Evolutionary conservation across 2,888 invertebrate genomes (phyloP).

Genomic region (Ophion costatus): DNA sequence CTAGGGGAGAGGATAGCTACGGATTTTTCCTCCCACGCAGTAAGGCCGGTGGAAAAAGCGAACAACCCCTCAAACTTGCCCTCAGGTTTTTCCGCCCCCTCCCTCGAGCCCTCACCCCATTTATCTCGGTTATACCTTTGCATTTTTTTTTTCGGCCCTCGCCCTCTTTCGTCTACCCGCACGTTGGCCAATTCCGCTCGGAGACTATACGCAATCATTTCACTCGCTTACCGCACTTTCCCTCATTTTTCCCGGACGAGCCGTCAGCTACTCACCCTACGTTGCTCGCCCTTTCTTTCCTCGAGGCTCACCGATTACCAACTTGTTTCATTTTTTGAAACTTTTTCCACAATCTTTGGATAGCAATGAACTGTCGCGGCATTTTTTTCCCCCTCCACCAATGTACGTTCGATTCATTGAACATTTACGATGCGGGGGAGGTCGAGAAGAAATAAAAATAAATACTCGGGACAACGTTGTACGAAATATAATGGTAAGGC

Average conservation of each 20-base stretch:
- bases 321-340: constrained; percentile 9
- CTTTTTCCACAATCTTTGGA: not conserved
- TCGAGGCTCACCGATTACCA: not conserved
- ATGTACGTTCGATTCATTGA: not conserved
- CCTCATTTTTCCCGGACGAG: constrained; percentile 9
- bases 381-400: not conserved
- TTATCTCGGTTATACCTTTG: constrained; percentile 50
- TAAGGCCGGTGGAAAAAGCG: not conserved
- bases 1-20: constrained; percentile 1
- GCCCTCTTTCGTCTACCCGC: not conserved
- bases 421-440: not conserved
- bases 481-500: no score
- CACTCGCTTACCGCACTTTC: constrained; percentile 31
- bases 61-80: constrained; percentile 34
- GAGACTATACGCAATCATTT: constrained; percentile 43
- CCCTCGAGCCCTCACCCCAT: constrained; percentile 16
- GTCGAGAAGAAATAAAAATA: not conserved
- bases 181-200: constrained; percentile 24
- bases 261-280: not conserved
- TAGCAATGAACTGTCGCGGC: not conserved
- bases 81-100: constrained; percentile 3
- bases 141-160: constrained; percentile 29
- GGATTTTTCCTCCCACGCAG: constrained; percentile 33
- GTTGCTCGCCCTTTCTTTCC: not conserved
- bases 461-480: no score